phyloP scores from a whole-genome alignment of 2,797 vertebrate species.

The Cheirogaleus major region DNA sequence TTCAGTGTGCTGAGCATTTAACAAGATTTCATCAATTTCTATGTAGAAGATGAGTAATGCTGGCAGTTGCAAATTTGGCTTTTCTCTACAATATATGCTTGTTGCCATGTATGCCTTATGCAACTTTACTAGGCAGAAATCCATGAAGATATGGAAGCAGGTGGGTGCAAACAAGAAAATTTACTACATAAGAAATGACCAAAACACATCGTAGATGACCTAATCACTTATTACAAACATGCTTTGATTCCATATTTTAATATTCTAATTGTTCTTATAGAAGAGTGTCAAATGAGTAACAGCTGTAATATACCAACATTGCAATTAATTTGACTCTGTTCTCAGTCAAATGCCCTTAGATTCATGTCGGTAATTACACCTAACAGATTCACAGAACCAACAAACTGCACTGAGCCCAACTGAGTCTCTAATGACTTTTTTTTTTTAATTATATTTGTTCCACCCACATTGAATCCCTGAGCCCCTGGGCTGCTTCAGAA shows the following conservation, averaged over 20 bases:
- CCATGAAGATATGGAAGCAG: conserved; percentile 26
- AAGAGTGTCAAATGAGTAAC: conserved; percentile 50
- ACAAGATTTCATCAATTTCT: conserved; percentile 41
- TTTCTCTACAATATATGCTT: not conserved
- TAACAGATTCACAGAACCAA: conserved; percentile 60
- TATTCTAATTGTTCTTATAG: conserved; percentile 47
- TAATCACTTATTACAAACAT: conserved; percentile 57
- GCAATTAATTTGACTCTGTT: conserved; percentile 45
- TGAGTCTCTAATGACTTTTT: conserved; percentile 56
- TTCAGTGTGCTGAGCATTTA: conserved; percentile 52
- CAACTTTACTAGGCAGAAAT: conserved; percentile 21
- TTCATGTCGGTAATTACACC: conserved; percentile 66
- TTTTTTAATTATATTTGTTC: conserved; percentile 32
- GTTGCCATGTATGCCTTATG: not conserved
- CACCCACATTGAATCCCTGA: conserved; percentile 12
- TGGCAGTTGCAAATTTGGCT: conserved; percentile 54
- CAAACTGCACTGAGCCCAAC: conserved; percentile 49
- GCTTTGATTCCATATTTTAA: conserved; percentile 52
- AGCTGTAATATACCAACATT: conserved; percentile 42
- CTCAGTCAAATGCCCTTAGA: conserved; percentile 36
- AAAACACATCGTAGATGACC: conserved; percentile 8
- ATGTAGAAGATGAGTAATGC: conserved; percentile 9
- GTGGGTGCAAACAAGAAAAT: conserved; percentile 25
- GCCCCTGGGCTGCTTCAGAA: conserved; percentile 27
- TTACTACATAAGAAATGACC: conserved; percentile 24